A percentile compares a stretch with the other conserved stretches of the same genome.
Evolutionary conservation across 2,113 vertebrate genomes (phyloP).

Genomic region (Sapajus apella): DNA sequence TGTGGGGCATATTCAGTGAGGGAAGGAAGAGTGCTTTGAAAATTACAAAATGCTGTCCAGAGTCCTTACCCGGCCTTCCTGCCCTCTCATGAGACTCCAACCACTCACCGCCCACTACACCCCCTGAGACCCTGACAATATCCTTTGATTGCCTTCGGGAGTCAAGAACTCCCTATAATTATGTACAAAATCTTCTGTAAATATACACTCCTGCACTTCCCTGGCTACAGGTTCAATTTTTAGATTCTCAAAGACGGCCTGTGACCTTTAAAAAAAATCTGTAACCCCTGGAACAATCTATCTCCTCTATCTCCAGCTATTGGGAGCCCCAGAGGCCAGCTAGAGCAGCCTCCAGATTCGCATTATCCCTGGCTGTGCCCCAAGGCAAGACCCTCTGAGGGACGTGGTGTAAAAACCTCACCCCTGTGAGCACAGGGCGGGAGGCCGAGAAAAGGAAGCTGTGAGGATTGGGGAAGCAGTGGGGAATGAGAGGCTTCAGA

Average conservation of each 20-base stretch:
- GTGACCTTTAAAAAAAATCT: background rate
- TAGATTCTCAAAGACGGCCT: background rate
- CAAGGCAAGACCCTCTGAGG: background rate
- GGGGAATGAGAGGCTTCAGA: background rate
- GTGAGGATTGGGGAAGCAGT: background rate
- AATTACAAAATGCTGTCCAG: background rate
- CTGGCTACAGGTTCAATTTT: background rate
- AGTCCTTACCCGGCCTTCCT: background rate
- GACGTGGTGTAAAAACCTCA: rapidly evolving
- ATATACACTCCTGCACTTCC: background rate
- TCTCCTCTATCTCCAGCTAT: background rate
- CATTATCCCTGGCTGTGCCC: background rate
- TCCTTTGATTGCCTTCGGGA: rapidly evolving
- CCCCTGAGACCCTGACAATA: background rate
- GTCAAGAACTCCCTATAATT: background rate
- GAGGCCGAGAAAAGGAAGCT: background rate
- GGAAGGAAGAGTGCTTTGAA: background rate
- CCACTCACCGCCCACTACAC: rapidly evolving
- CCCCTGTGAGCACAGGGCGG: background rate
- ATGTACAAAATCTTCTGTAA: no score
- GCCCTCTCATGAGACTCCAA: background rate
- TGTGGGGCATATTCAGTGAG: rapidly evolving
- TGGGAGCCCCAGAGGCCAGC: background rate
- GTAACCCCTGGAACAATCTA: no score
- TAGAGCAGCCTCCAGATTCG: background rate